Evolutionary conservation across 2,888 invertebrate species (phyloP).

Genomic region (Dastarcus helophoroides): DNA sequence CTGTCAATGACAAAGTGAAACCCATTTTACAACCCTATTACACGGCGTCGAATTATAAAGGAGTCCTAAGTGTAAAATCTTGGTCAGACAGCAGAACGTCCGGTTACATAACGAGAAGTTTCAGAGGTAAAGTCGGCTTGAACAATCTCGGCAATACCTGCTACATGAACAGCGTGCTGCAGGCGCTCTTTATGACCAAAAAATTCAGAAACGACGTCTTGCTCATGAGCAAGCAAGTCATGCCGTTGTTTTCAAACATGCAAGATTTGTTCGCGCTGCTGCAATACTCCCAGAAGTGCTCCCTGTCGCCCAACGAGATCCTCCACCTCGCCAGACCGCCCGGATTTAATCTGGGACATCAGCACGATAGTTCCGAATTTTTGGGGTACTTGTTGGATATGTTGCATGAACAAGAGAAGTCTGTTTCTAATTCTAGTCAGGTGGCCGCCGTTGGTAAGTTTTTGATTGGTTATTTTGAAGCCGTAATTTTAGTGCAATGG

Average conservation of each 20-base stretch:
- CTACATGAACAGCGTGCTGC: slow-evolving; percentile 80
- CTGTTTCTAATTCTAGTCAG: no score
- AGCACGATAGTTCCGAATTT: slow-evolving; percentile 85
- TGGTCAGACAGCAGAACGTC: slow-evolving; percentile 31
- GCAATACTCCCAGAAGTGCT: slow-evolving; percentile 52
- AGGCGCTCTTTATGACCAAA: slow-evolving; percentile 71
- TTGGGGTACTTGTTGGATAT: slow-evolving; percentile 61
- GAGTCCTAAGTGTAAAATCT: slow-evolving; percentile 29
- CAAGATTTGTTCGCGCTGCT: slow-evolving; percentile 64
- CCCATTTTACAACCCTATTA: slow-evolving; percentile 28
- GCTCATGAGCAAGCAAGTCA: slow-evolving; percentile 41
- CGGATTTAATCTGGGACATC: slow-evolving; percentile 64
- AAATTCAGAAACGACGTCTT: slow-evolving; percentile 63
- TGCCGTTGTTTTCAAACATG: slow-evolving; percentile 52
- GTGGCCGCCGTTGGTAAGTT: no score
- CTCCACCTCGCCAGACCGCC: slow-evolving; percentile 60
- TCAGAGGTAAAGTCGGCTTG: slow-evolving; percentile 55
- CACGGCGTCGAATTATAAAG: slow-evolving; percentile 23
- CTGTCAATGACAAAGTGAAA: slow-evolving; percentile 30
- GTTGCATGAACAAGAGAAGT: slow-evolving; percentile 69
- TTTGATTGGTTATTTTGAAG: no score
- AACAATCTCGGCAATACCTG: slow-evolving; percentile 80
- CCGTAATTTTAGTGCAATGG: no score
- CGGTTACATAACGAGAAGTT: slow-evolving; percentile 15
- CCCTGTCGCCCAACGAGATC: slow-evolving; percentile 62